Evolutionary conservation across 2,888 invertebrate genomes (phyloP).

Genomic region (Pediacus dermestoides): DNA sequence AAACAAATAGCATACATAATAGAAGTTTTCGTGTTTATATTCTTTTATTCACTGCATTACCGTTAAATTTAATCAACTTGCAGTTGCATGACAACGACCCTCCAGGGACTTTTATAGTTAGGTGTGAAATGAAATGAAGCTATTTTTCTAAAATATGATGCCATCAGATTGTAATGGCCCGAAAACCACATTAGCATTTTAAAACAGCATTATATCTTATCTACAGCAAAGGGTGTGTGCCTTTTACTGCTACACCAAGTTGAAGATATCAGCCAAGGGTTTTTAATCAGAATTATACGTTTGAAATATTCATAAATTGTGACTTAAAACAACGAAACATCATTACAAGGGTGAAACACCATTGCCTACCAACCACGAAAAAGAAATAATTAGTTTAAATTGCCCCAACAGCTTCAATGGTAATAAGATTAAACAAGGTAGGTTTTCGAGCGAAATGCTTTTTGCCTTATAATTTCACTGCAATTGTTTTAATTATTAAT

Average conservation of each 20-base stretch:
- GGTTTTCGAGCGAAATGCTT: not conserved
- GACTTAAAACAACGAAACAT: conserved; percentile 9
- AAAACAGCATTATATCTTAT: conserved; percentile 15
- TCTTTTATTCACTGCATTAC: conserved; percentile 20
- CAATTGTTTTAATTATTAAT: conserved; percentile 11
- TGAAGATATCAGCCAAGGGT: conserved; percentile 7
- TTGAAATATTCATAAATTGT: conserved; percentile 19
- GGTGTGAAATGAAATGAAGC: conserved; percentile 21
- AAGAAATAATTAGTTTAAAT: conserved; percentile 23
- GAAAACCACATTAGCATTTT: conserved; percentile 23
- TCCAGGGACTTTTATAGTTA: conserved; percentile 19
- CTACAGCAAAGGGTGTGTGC: not conserved
- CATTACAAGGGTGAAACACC: conserved; percentile 15
- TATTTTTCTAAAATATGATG: conserved; percentile 25
- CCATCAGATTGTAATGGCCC: conserved; percentile 25
- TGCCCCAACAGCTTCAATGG: conserved; percentile 9
- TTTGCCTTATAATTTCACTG: conserved; percentile 6
- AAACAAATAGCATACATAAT: conserved; percentile 12
- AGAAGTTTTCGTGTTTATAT: conserved; percentile 14
- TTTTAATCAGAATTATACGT: conserved; percentile 18
- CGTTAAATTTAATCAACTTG: conserved; percentile 27
- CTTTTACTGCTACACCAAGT: no score
- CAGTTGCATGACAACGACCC: conserved; percentile 24
- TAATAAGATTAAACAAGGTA: conserved; percentile 12
- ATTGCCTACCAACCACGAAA: conserved; percentile 18